A percentile compares a stretch with the other conserved stretches of the same genome.
Evolutionary conservation across 2,888 invertebrate species (phyloP).

Genomic region (Apodemia duryi): DNA sequence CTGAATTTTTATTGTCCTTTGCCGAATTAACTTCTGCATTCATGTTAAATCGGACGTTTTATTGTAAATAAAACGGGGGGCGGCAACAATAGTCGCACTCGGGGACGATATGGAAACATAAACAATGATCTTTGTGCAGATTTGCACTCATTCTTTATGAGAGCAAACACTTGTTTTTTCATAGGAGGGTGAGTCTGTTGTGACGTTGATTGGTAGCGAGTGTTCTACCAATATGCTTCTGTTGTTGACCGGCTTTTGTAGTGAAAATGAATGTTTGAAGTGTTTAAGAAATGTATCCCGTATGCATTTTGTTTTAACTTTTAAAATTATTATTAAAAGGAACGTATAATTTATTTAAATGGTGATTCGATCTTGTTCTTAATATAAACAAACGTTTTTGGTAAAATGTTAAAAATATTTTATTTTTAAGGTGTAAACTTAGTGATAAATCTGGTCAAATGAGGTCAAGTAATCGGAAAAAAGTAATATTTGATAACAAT

Average conservation of each 20-base stretch:
- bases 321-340: slow-evolving; percentile 6
- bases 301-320: slow-evolving; percentile 38
- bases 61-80: slow-evolving; percentile 57
- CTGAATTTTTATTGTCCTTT: slow-evolving; percentile 52
- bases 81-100: slow-evolving; percentile 53
- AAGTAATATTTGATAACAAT: no score
- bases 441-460: no score
- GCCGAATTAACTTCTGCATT: slow-evolving; percentile 66
- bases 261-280: slow-evolving; percentile 66
- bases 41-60: slow-evolving; percentile 70
- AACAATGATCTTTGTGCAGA: slow-evolving; percentile 74
- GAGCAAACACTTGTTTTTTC: slow-evolving; percentile 73
- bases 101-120: slow-evolving; percentile 68
- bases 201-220: slow-evolving; percentile 71
- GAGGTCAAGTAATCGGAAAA: no score
- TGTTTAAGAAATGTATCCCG: slow-evolving; percentile 38
- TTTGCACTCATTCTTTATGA: slow-evolving; percentile 75
- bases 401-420: no score
- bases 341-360: not conserved
- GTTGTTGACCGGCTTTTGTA: slow-evolving; percentile 66
- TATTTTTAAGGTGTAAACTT: no score
- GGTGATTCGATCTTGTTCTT: not conserved
- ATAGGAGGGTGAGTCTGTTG: slow-evolving; percentile 53
- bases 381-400: no score
- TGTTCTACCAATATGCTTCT: slow-evolving; percentile 73